phyloP scores from a whole-genome alignment of 2,797 vertebrate genomes.

The Lepus oiostolus region DNA sequence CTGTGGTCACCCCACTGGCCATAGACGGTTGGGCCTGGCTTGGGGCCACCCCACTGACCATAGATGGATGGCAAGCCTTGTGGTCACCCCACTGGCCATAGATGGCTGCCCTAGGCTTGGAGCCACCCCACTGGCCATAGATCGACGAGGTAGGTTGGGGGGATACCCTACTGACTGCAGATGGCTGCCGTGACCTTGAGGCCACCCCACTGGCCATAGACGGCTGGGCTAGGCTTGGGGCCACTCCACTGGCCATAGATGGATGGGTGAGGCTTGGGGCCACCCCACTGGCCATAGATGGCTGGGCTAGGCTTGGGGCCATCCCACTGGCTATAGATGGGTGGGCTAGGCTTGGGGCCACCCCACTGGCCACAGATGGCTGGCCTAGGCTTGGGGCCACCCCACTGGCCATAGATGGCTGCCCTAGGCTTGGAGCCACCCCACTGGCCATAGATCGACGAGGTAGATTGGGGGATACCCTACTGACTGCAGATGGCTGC shows the following conservation, averaged over 20 bases:
- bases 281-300: background rate
- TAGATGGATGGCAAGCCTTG: background rate
- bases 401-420: background rate
- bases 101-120: background rate
- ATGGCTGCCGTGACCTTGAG: fast-evolving
- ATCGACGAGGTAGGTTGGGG: background rate
- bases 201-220: too few relatives aligned
- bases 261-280: background rate
- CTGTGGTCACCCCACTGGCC: background rate
- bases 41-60: background rate
- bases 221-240: background rate
- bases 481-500: too few relatives aligned
- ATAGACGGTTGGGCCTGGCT: background rate
- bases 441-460: background rate
- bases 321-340: background rate
- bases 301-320: background rate
- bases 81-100: background rate
- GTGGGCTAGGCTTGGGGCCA: fast-evolving
- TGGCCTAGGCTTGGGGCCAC: background rate
- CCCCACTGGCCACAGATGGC: background rate
- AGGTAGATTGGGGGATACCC: too few relatives aligned
- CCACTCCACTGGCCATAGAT: background rate
- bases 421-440: background rate
- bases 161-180: background rate
- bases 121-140: fast-evolving